A percentile compares a stretch with the other conserved stretches of the same genome.
Conservation (phyloP, 2,113 vertebrate genomes). For the Thomomys bottae region DNA sequence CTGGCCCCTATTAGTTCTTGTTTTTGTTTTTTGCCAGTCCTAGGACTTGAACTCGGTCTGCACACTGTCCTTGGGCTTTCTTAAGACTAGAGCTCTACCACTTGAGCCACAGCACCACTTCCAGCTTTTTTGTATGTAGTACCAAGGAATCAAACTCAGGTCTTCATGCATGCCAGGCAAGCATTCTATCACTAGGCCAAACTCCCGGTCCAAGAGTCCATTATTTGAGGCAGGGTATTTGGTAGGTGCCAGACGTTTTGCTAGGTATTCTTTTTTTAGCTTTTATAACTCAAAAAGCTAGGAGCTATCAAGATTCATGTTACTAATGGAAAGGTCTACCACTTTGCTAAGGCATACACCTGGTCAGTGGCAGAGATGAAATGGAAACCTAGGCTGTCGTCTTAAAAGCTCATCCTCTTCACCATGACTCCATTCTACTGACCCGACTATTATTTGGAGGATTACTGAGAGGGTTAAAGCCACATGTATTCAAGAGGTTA, state of each 20-base stretch:
- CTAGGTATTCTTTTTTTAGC: not conserved
- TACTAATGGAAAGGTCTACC: not conserved
- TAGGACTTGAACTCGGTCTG: no score
- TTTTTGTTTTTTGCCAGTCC: no score
- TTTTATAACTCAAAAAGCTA: not conserved
- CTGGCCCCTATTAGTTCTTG: no score
- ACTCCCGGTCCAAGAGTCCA: no score
- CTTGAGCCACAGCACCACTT: no score
- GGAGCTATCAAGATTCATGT: not conserved
- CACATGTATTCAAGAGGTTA: not conserved
- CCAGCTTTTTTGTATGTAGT: no score
- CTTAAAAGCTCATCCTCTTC: not conserved
- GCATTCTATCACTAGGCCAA: no score
- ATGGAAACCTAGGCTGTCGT: not conserved
- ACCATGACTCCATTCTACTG: not conserved
- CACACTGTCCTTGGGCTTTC: no score
- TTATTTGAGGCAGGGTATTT: not conserved
- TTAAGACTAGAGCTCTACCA: no score
- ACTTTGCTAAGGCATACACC: not conserved
- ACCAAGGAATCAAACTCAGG: no score
- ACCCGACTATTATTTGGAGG: not conserved
- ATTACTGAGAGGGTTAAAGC: not conserved
- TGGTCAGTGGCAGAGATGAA: not conserved
- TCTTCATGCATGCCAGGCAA: no score
- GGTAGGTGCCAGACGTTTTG: not conserved